These are phyloP conservation scores for Tenebrosternarchus preto DNA, from an alignment of 2,113 vertebrate genomes.

Conservation along the genomic window DNA sequence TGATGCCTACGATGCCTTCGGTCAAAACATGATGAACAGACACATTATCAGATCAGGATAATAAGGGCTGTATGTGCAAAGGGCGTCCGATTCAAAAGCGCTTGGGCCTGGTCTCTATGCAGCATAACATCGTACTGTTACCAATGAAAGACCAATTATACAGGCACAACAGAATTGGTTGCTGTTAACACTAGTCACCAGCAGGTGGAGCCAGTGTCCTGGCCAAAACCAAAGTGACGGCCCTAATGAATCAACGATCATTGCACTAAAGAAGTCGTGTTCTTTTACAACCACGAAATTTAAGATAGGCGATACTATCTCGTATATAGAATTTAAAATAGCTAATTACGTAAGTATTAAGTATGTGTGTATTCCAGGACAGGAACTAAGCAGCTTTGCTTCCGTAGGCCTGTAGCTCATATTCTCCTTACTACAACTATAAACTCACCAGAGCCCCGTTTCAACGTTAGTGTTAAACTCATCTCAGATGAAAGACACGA, in stretches of 20 bases:
- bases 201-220: slow-evolving; percentile 86
- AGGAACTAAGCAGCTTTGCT: too few relatives aligned
- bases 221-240: slow-evolving; percentile 53
- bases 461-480: too few relatives aligned
- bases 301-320: neutral
- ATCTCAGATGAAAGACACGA: too few relatives aligned
- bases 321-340: neutral
- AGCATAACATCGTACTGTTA: neutral
- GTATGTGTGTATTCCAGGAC: neutral
- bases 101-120: too few relatives aligned
- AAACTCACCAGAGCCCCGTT: too few relatives aligned
- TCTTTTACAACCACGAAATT: neutral
- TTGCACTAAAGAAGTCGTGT: neutral
- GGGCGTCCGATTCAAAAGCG: too few relatives aligned
- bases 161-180: neutral
- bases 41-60: neutral
- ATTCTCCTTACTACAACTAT: too few relatives aligned
- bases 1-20: neutral
- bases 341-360: neutral
- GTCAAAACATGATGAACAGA: neutral
- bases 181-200: slow-evolving; percentile 59
- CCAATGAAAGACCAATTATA: neutral
- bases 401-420: too few relatives aligned
- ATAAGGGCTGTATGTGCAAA: neutral
- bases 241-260: neutral